Evolutionary conservation across 2,797 vertebrate genomes (phyloP).

Genomic region (Chaenodraco wilsoni): DNA sequence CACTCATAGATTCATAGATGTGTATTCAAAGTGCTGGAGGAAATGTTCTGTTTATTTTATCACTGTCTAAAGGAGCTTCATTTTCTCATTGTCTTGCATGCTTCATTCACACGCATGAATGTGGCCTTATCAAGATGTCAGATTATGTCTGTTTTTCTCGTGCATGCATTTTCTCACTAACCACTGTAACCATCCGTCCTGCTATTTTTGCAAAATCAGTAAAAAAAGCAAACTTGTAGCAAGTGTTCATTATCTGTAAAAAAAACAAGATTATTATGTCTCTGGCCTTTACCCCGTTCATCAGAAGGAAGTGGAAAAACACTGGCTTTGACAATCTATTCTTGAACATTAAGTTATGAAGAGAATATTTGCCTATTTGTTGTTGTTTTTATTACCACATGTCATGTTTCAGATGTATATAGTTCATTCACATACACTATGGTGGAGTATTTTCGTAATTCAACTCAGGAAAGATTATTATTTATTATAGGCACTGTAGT

Average conservation of each 20-base stretch:
- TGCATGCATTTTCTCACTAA: conserved; percentile 31
- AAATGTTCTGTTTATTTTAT: background rate
- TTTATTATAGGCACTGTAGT: background rate
- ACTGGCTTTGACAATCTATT: background rate
- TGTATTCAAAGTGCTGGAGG: background rate
- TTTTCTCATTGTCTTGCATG: background rate
- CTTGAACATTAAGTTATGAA: background rate
- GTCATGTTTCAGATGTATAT: background rate
- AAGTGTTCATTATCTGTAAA: conserved; percentile 21
- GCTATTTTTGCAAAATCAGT: conserved; percentile 8
- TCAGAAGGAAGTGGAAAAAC: background rate
- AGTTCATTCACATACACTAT: background rate
- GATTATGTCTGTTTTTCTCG: conserved; percentile 44
- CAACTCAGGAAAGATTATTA: background rate
- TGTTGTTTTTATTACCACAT: background rate
- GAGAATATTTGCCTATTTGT: background rate
- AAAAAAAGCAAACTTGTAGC: conserved; percentile 14
- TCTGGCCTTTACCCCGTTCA: background rate
- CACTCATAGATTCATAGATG: background rate
- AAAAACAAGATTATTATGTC: background rate
- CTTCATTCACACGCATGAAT: conserved; percentile 5
- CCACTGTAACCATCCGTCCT: conserved; percentile 42
- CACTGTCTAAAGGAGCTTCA: background rate
- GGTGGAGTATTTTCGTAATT: background rate
- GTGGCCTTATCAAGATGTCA: conserved; percentile 60